Conservation (phyloP, 2,113 vertebrate genomes). For the Odocoileus virginianus region DNA sequence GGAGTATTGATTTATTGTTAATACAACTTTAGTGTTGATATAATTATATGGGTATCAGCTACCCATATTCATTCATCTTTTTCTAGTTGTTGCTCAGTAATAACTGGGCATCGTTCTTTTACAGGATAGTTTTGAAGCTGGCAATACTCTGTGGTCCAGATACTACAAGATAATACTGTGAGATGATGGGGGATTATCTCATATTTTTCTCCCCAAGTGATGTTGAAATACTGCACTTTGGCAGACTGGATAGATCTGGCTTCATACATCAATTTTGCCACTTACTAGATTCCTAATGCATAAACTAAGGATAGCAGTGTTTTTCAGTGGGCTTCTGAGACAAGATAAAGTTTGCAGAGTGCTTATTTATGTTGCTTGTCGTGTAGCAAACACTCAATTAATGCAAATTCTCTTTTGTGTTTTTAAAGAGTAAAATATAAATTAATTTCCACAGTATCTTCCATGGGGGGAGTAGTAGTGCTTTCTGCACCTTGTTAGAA, state of each 20-base stretch:
- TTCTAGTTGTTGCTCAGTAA: not conserved
- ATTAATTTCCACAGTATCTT: not conserved
- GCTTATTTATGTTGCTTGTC: not conserved
- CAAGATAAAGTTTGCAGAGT: not conserved
- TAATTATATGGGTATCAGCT: not conserved
- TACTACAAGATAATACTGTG: not conserved
- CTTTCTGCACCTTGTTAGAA: not conserved
- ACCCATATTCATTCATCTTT: not conserved
- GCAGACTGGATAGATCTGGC: not conserved
- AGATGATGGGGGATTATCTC: not conserved
- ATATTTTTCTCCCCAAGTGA: not conserved
- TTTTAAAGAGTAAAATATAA: conserved; percentile 2
- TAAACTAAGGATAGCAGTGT: not conserved
- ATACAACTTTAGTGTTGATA: not conserved
- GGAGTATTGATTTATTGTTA: not conserved
- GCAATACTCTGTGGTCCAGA: not conserved
- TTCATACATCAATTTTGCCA: not conserved
- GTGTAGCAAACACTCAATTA: not conserved
- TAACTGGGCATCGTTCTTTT: not conserved
- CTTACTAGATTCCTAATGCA: not conserved
- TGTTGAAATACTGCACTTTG: not conserved
- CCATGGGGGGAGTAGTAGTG: not conserved
- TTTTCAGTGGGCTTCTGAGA: not conserved
- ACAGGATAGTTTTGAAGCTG: not conserved
- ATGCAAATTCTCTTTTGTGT: not conserved